phyloP scores from a whole-genome alignment of 2,797 vertebrate genomes.

The Phoeniculus purpureus region DNA sequence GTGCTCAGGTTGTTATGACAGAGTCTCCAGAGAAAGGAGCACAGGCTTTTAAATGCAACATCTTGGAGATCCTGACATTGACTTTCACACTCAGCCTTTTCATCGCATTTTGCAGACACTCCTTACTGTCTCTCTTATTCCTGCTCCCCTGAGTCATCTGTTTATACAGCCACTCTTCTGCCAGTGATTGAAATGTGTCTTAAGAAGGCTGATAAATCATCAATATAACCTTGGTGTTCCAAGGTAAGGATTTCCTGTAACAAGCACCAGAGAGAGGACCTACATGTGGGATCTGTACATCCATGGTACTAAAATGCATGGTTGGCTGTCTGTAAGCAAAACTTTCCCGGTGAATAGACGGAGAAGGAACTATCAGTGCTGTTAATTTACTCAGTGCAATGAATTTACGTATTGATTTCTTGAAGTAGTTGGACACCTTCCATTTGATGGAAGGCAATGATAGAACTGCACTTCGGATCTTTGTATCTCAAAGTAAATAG shows the following conservation, averaged over 20 bases:
- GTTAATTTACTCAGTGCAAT: background rate
- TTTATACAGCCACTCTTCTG: background rate
- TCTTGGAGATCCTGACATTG: background rate
- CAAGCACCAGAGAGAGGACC: background rate
- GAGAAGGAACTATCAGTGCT: background rate
- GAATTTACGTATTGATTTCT: background rate
- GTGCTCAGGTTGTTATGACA: background rate
- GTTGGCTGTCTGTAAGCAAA: slow-evolving; percentile 6
- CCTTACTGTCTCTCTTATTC: background rate
- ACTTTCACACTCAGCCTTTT: background rate
- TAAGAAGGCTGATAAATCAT: background rate
- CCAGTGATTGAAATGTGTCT: background rate
- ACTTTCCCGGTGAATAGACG: background rate
- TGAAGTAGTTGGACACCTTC: background rate
- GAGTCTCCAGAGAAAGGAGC: background rate
- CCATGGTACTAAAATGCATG: background rate
- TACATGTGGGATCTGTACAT: background rate
- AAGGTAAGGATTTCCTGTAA: background rate
- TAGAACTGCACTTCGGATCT: background rate
- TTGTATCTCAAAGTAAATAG: background rate
- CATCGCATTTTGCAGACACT: background rate
- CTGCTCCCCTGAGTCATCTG: background rate
- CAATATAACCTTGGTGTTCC: background rate
- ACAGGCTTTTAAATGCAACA: background rate
- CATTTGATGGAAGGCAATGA: background rate